phyloP scores from a whole-genome alignment of 2,888 invertebrate species.

The Pristionchus maxplancki region DNA sequence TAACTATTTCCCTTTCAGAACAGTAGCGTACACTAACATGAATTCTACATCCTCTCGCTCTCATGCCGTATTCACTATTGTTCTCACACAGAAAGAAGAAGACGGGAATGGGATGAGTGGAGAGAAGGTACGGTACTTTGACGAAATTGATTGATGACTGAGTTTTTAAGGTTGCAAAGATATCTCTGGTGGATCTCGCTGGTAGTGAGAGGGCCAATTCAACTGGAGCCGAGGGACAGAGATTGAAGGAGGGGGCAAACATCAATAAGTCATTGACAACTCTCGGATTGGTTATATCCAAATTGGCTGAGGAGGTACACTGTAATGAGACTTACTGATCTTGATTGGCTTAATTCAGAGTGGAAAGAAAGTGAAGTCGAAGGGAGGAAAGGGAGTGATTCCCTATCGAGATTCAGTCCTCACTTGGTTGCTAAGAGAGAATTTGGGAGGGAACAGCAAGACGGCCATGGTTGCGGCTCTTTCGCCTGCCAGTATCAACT shows the following conservation, averaged over 20 bases:
- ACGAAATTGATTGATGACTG: background rate
- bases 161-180: conserved; percentile 84
- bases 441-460: conserved; percentile 95
- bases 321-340: background rate
- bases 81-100: conserved; percentile 91
- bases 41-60: conserved; percentile 99
- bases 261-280: conserved; percentile 99
- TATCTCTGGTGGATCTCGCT: conserved; percentile 97
- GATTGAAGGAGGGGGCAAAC: conserved; percentile 98
- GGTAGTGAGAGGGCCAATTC: conserved; percentile 98
- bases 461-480: conserved; percentile 99
- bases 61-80: conserved; percentile 99
- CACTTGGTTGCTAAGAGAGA: conserved; percentile 97
- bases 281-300: conserved; percentile 98
- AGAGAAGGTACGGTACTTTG: conserved; percentile 20
- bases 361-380: conserved; percentile 90
- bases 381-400: conserved; percentile 83
- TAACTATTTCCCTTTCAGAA: conserved; percentile 82
- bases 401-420: conserved; percentile 98
- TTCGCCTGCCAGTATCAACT: conserved; percentile 99
- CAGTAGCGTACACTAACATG: conserved; percentile 99
- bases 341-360: no score
- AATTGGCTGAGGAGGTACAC: conserved; percentile 87
- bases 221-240: conserved; percentile 97
- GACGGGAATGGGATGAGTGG: background rate